phyloP scores from a whole-genome alignment of 2,888 invertebrate species.

The Sarcophaga variegata region DNA sequence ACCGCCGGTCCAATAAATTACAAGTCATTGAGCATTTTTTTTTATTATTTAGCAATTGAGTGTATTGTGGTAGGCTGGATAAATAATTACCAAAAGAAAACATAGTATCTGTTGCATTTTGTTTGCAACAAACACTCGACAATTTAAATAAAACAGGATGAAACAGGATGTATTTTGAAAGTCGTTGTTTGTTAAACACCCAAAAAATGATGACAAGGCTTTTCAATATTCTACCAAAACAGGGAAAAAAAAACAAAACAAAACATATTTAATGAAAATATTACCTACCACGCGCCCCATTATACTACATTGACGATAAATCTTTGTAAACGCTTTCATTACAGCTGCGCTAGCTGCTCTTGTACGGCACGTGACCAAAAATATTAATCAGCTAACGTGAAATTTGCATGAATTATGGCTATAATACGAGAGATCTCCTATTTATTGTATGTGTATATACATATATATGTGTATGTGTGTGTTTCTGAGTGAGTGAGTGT shows the following conservation, averaged over 20 bases:
- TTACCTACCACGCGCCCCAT: constrained; percentile 60
- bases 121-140: constrained; percentile 62
- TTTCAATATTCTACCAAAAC: constrained; percentile 29
- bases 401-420: constrained; percentile 79
- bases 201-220: constrained; percentile 61
- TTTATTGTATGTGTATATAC: too few relatives aligned
- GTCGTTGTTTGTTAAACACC: too few relatives aligned
- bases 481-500: too few relatives aligned
- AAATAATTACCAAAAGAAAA: constrained; percentile 47
- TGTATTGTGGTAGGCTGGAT: constrained; percentile 56
- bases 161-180: too few relatives aligned
- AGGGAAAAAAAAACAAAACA: too few relatives aligned
- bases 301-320: constrained; percentile 69
- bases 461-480: too few relatives aligned
- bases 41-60: neutral
- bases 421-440: constrained; percentile 58
- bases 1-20: neutral
- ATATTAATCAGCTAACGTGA: constrained; percentile 80
- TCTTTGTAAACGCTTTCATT: constrained; percentile 73
- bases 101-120: constrained; percentile 70
- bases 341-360: constrained; percentile 70
- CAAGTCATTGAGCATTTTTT: constrained; percentile 24
- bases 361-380: constrained; percentile 79
- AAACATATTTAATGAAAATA: constrained; percentile 64
- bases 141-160: constrained; percentile 55